phyloP scores from a whole-genome alignment of 2,888 invertebrate species.

The Acleris sparsana region DNA sequence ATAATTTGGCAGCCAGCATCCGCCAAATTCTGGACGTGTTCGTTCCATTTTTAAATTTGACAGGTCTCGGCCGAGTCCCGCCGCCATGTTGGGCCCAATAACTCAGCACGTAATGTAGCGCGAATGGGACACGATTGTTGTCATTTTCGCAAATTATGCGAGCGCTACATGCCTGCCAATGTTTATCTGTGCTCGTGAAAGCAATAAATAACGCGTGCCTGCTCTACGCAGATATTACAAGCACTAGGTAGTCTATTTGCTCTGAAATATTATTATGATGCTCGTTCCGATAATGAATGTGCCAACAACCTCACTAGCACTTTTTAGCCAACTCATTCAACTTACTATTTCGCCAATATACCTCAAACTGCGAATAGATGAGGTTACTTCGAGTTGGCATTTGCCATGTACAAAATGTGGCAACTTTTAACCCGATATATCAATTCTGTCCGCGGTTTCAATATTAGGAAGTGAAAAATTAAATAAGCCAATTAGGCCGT shows the following conservation, averaged over 20 bases:
- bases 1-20: conserved; percentile 79
- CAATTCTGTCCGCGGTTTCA: no score
- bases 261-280: conserved; percentile 41
- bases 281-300: conserved; percentile 30
- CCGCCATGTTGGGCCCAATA: conserved; percentile 50
- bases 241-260: conserved; percentile 47
- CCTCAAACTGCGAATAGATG: no score
- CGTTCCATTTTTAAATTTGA: conserved; percentile 82
- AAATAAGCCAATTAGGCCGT: no score
- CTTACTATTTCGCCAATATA: no score
- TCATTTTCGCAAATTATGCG: conserved; percentile 79
- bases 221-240: conserved; percentile 64
- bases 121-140: conserved; percentile 75
- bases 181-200: conserved; percentile 74
- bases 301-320: conserved; percentile 20
- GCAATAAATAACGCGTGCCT: conserved; percentile 69
- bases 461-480: no score
- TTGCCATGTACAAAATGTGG: no score
- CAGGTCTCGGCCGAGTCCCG: conserved; percentile 63
- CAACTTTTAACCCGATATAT: no score
- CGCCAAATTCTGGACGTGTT: conserved; percentile 77
- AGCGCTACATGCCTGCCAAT: conserved; percentile 72
- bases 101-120: conserved; percentile 75
- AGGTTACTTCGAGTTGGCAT: no score
- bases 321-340: no score